Percentiles rank a stretch among this genome's conserved stretches.
These are phyloP conservation scores for Sminthurinus signatus DNA, from an alignment of 1,140 invertebrate genomes.

Conservation along the genomic window DNA sequence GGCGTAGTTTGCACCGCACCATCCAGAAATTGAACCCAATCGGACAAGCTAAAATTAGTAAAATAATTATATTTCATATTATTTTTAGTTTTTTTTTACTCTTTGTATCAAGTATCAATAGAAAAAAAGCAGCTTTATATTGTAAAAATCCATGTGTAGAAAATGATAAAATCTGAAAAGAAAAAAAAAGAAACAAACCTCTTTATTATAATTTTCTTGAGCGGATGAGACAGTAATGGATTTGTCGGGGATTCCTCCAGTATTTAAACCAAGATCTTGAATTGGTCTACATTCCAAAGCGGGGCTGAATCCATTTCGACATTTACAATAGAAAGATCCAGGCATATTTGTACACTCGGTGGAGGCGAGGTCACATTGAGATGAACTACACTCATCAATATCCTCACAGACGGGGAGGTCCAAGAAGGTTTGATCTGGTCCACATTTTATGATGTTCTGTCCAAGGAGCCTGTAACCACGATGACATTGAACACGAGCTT, in stretches of 20 bases:
- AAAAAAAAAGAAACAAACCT: conserved; percentile 49
- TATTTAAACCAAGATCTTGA: conserved; percentile 77
- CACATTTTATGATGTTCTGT: conserved; percentile 81
- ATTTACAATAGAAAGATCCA: conserved; percentile 88
- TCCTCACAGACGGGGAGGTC: conserved; percentile 47
- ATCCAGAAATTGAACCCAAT: conserved; percentile 65
- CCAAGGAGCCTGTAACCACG: conserved; percentile 79
- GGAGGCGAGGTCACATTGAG: conserved; percentile 81
- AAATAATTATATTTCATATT: background rate
- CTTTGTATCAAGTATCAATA: too few species aligned
- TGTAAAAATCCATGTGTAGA: background rate
- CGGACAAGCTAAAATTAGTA: conserved; percentile 58
- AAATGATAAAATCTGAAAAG: too few species aligned
- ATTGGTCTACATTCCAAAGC: conserved; percentile 83
- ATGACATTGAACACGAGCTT: conserved; percentile 85
- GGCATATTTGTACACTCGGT: conserved; percentile 86
- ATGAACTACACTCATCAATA: conserved; percentile 72
- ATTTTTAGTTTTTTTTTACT: too few species aligned
- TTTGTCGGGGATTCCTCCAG: conserved; percentile 81
- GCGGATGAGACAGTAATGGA: conserved; percentile 77
- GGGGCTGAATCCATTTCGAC: conserved; percentile 74
- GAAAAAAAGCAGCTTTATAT: too few species aligned
- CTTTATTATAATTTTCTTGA: conserved; percentile 73
- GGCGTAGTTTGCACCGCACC: conserved; percentile 80
- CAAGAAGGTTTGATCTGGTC: conserved; percentile 74